Percentiles rank a stretch among this genome's conserved stretches.
Evolutionary conservation across 2,888 invertebrate species (phyloP).

Genomic region (Falcaria lacertinaria): DNA sequence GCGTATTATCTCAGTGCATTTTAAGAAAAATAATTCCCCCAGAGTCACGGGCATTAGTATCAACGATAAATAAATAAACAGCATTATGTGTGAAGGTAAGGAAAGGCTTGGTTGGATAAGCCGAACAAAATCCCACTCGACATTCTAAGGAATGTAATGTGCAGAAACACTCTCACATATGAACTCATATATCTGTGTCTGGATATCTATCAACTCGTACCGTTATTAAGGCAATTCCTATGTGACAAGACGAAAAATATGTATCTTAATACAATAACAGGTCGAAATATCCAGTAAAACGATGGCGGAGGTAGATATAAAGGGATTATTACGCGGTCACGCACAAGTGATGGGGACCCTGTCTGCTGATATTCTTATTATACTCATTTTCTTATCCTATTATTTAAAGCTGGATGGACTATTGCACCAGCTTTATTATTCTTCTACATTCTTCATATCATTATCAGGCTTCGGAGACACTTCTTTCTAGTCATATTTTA

Average conservation of each 20-base stretch:
- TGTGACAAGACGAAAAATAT: background rate
- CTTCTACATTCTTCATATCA: no score
- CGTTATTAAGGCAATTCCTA: background rate
- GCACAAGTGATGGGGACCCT: no score
- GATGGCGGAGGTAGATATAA: no score
- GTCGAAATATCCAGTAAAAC: no score
- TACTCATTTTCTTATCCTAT: no score
- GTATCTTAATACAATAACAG: background rate
- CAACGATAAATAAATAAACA: slow-evolving; percentile 10
- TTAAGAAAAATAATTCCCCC: background rate
- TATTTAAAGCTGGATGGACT: no score
- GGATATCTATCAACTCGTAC: background rate
- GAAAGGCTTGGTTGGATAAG: slow-evolving; percentile 16
- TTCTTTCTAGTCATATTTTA: no score
- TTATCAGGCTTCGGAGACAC: no score
- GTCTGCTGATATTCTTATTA: no score
- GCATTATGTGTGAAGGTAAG: slow-evolving; percentile 16
- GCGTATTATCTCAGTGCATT: background rate
- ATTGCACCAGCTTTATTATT: no score
- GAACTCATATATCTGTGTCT: background rate
- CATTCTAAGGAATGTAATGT: background rate
- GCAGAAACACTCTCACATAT: background rate
- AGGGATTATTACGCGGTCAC: no score
- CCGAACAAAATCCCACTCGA: slow-evolving; percentile 16
- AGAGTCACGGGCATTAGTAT: background rate